phyloP scores from a whole-genome alignment of 2,113 vertebrate species.

The Gadus chalcogrammus region DNA sequence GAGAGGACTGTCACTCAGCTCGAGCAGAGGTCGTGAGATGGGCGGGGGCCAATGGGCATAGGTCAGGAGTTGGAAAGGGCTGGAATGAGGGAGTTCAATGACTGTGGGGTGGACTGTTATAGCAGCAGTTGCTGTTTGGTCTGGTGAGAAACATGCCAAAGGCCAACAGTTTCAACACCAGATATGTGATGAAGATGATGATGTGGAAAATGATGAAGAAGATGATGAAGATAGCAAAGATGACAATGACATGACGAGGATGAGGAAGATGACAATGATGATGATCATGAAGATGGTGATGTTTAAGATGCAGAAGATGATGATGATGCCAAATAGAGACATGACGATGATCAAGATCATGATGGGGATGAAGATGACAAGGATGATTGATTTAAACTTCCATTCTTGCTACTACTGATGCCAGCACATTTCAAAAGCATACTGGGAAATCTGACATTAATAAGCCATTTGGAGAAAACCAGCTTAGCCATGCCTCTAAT shows the following conservation, averaged over 20 bases:
- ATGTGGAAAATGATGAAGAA: neutral
- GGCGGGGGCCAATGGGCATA: too few species aligned
- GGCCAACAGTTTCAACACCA: conserved; percentile 40
- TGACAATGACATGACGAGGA: too few species aligned
- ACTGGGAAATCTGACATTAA: conserved; percentile 52
- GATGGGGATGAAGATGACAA: neutral
- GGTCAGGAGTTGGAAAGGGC: too few species aligned
- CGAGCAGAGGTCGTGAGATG: conserved; percentile 3
- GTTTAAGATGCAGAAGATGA: too few species aligned
- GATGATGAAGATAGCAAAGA: neutral
- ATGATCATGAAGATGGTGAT: too few species aligned
- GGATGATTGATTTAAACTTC: conserved; percentile 35
- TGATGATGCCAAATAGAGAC: too few species aligned
- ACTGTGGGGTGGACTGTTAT: neutral
- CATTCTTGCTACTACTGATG: conserved; percentile 14
- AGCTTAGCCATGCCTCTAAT: conserved; percentile 2
- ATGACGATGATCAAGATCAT: too few species aligned
- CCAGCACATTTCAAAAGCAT: conserved; percentile 29
- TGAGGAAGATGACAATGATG: too few species aligned
- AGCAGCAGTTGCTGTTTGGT: conserved; percentile 15
- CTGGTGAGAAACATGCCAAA: conserved; percentile 43
- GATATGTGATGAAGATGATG: too few species aligned
- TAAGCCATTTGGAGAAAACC: conserved; percentile 30
- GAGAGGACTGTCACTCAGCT: conserved; percentile 55
- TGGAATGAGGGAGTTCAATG: too few species aligned